phyloP scores from a whole-genome alignment of 2,888 invertebrate genomes.

The Nephrotoma guestfalica region DNA sequence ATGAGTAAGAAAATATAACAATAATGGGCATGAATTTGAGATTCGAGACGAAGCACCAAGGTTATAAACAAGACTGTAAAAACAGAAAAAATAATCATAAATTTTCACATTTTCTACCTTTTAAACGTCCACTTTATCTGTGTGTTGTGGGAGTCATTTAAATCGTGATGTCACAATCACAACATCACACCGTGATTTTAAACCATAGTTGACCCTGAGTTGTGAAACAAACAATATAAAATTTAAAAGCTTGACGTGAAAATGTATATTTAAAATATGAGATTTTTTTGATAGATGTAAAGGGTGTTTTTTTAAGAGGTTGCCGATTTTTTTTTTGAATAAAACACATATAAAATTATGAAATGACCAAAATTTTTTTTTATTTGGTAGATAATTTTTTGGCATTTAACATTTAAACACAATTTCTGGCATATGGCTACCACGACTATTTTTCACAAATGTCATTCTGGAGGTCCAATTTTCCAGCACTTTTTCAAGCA shows the following conservation, averaged over 20 bases:
- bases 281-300: background rate
- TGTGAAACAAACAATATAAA: background rate
- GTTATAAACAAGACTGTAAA: background rate
- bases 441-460: too few relatives aligned
- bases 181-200: background rate
- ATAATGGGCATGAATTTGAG: background rate
- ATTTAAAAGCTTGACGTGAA: background rate
- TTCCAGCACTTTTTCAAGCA: too few relatives aligned
- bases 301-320: too few relatives aligned
- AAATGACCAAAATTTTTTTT: too few relatives aligned
- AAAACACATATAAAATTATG: too few relatives aligned
- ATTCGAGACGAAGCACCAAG: background rate
- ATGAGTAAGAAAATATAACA: background rate
- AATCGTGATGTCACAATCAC: background rate
- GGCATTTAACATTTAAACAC: too few relatives aligned
- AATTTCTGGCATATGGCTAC: too few relatives aligned
- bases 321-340: too few relatives aligned
- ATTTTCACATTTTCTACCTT: background rate
- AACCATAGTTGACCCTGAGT: background rate
- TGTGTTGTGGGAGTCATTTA: background rate
- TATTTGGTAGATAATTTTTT: too few relatives aligned
- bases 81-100: background rate
- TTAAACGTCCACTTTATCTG: background rate
- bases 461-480: too few relatives aligned
- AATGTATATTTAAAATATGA: background rate